These are phyloP conservation scores for Eupithecia centaureata DNA, from an alignment of 2,888 invertebrate genomes.

Conservation along the genomic window DNA sequence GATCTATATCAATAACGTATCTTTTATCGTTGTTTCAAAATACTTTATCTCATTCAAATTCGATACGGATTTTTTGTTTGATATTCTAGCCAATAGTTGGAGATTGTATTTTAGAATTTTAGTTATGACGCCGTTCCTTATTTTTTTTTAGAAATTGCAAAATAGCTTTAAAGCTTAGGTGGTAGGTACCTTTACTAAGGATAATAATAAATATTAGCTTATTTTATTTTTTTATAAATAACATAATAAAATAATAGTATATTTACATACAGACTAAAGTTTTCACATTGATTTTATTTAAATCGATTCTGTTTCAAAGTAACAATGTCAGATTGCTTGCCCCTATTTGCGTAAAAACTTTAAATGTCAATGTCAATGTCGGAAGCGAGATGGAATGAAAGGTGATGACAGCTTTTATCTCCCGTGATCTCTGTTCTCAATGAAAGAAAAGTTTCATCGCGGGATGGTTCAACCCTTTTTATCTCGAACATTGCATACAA, in stretches of 20 bases:
- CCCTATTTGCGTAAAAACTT: slow-evolving; percentile 27
- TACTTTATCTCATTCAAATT: slow-evolving; percentile 45
- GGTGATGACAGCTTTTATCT: slow-evolving; percentile 32
- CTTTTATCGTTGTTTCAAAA: slow-evolving; percentile 35
- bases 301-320: slow-evolving; percentile 25
- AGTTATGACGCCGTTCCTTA: slow-evolving; percentile 11
- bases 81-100: slow-evolving; percentile 33
- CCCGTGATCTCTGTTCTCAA: slow-evolving; percentile 31
- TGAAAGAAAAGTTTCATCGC: slow-evolving; percentile 3
- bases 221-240: too few species aligned
- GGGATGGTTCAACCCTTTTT: slow-evolving; percentile 14
- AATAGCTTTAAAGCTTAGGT: background rate
- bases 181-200: background rate
- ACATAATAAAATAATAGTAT: too few species aligned
- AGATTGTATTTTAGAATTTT: slow-evolving; percentile 32
- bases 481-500: slow-evolving; percentile 15
- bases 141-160: background rate
- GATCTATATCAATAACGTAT: slow-evolving; percentile 4
- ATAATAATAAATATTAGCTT: background rate
- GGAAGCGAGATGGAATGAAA: slow-evolving; percentile 23
- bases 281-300: background rate
- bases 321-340: slow-evolving; percentile 26
- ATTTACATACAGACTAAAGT: background rate
- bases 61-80: slow-evolving; percentile 32
- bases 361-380: slow-evolving; percentile 35